phyloP scores from a whole-genome alignment of 2,113 vertebrate species.

The Butorides virescens region DNA sequence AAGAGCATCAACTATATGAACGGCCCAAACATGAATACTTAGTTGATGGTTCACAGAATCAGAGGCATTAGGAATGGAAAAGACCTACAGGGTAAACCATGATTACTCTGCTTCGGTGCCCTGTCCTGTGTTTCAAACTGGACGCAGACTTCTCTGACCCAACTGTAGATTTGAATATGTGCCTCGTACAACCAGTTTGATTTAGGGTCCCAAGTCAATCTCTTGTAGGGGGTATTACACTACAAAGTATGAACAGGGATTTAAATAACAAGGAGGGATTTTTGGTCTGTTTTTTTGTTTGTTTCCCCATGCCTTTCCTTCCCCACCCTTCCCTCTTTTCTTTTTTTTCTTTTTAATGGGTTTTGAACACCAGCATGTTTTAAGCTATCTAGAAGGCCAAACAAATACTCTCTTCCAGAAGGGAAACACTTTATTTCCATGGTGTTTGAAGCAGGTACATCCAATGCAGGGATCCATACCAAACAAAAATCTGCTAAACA shows the following conservation, averaged over 20 bases:
- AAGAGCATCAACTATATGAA: constrained; percentile 1
- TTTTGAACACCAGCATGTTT: background rate
- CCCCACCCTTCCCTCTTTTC: background rate
- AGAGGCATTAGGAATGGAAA: constrained; percentile 9
- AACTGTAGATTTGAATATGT: background rate
- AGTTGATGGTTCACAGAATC: constrained; percentile 10
- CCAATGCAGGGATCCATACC: background rate
- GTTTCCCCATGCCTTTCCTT: background rate
- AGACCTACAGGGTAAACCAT: background rate
- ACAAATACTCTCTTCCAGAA: background rate
- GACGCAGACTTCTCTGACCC: background rate
- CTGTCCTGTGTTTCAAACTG: background rate
- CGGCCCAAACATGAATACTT: background rate
- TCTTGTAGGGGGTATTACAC: background rate
- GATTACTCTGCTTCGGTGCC: constrained; percentile 20
- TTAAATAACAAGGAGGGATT: background rate
- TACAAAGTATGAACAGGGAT: background rate
- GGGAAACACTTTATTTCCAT: background rate
- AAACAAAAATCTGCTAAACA: background rate
- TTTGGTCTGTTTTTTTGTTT: background rate
- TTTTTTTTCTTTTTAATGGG: background rate
- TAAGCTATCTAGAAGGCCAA: background rate
- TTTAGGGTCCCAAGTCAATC: background rate
- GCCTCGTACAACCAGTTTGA: background rate
- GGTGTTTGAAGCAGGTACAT: background rate